Evolutionary conservation across 1,140 invertebrate species (phyloP).

Genomic region (Himalopsyche phryganea): DNA sequence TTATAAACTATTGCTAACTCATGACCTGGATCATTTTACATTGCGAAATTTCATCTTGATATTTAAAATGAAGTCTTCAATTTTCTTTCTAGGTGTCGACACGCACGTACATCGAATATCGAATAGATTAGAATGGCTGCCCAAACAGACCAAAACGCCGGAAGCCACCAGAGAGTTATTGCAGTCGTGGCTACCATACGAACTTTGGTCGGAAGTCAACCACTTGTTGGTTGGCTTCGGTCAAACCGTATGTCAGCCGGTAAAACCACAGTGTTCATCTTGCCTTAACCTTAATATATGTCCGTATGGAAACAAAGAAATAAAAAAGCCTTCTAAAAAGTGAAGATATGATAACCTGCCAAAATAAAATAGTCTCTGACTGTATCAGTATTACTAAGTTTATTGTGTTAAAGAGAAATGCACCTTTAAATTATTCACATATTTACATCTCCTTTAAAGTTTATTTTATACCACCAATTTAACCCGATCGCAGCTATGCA

Average conservation of each 20-base stretch:
- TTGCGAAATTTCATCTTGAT: no score
- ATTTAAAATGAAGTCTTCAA: no score
- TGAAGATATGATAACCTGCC: neutral
- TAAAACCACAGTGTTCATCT: constrained; percentile 73
- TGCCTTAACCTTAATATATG: constrained; percentile 86
- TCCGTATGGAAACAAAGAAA: constrained; percentile 57
- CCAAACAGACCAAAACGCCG: constrained; percentile 73
- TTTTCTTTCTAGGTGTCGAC: constrained; percentile 89
- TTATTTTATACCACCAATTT: no score
- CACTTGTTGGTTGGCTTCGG: constrained; percentile 94
- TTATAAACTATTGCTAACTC: no score
- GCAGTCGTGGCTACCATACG: constrained; percentile 85
- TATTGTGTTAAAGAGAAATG: no score
- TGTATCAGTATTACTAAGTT: no score
- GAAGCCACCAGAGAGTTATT: constrained; percentile 81
- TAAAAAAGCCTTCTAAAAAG: neutral
- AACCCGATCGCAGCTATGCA: no score
- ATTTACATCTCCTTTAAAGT: no score
- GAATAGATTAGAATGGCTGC: constrained; percentile 85
- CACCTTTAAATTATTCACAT: no score
- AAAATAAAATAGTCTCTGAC: no score
- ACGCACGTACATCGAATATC: constrained; percentile 96
- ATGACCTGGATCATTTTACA: no score
- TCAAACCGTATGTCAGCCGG: constrained; percentile 83
- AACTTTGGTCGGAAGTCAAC: constrained; percentile 88